Evolutionary conservation across 2,888 invertebrate genomes (phyloP).

Genomic region (Cynaeus angustus): DNA sequence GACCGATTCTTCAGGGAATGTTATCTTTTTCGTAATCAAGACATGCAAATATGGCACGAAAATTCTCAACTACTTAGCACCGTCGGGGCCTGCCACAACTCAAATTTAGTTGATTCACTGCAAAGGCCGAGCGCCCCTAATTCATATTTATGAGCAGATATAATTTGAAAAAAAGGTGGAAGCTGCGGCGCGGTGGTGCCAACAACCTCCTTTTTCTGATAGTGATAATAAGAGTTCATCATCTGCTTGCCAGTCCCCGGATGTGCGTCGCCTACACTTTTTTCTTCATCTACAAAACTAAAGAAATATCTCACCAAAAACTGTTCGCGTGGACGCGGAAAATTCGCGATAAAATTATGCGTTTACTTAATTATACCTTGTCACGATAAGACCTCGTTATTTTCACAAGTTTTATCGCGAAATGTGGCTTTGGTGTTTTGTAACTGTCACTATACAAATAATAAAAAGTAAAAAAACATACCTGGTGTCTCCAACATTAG

Average conservation of each 20-base stretch:
- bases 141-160: too few relatives aligned
- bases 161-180: too few relatives aligned
- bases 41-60: not conserved
- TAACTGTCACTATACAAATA: slow-evolving; percentile 5
- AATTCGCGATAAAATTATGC: not conserved
- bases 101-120: too few relatives aligned
- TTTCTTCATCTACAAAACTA: not conserved
- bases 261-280: slow-evolving; percentile 15
- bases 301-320: not conserved
- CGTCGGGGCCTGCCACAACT: too few relatives aligned
- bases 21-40: not conserved
- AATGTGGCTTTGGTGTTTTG: not conserved
- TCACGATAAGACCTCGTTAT: not conserved
- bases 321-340: too few relatives aligned
- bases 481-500: slow-evolving; percentile 50
- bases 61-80: too few relatives aligned
- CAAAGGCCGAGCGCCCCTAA: too few relatives aligned
- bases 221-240: slow-evolving; percentile 16
- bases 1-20: not conserved
- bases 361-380: slow-evolving; percentile 3
- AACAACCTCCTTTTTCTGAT: slow-evolving; percentile 12
- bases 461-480: slow-evolving; percentile 41
- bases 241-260: slow-evolving; percentile 9
- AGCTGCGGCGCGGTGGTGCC: not conserved
- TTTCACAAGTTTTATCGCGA: slow-evolving; percentile 1